Base-by-base conservation (phyloP, 2,113 vertebrate species). In the Nyctibius bracteatus region DNA sequence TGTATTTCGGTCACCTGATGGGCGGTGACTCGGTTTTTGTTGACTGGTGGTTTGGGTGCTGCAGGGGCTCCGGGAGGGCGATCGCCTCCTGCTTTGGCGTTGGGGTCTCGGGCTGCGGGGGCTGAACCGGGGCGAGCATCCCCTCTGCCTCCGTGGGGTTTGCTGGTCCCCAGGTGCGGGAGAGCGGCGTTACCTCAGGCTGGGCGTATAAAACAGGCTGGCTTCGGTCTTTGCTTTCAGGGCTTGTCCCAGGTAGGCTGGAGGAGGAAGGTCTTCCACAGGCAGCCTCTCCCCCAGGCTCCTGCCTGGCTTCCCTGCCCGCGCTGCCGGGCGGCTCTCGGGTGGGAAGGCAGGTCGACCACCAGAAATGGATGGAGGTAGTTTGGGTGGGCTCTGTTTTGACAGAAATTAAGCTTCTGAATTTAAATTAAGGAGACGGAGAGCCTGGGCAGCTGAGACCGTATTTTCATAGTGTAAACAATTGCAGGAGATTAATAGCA, bases 351-450 rank as follows among this genome's bases (percentile, higher is more conserved):
- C 54, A 2, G 82, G 8, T 9, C 5, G 47, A 92, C 92, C 11
- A 2, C 81, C 43, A 49, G 31, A 73, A 92, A 61, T 61, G 71
- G 89, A 80, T 67, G 86, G 74, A 93, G 93, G 88, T 71, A 49
- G 72, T 97, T 95, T 96, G n/a, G 22, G 51, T 68, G 81, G 94
- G 35, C 81, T 78, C 80, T 65, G 80, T 94, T 94, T 77, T 59
- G 88, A 91, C 93, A 91, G 93, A 95, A 93, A 91, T 91, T 41
- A 96, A 92, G 88, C 73, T 65, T 82, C 73, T 74, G 82, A 86
- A 72, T 97, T 94, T 83, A 92, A 93, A 90, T 80, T 9, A 86
- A 66, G 66, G 87, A 25, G 55, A 54, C 6, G 19, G 49, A 59
- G 93, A 92, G 75, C 75, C 44, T 0, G 1, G 90, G 82, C 75